Evolutionary conservation across 1,140 invertebrate species (phyloP).

Genomic region (Temnothorax curvispinosus): DNA sequence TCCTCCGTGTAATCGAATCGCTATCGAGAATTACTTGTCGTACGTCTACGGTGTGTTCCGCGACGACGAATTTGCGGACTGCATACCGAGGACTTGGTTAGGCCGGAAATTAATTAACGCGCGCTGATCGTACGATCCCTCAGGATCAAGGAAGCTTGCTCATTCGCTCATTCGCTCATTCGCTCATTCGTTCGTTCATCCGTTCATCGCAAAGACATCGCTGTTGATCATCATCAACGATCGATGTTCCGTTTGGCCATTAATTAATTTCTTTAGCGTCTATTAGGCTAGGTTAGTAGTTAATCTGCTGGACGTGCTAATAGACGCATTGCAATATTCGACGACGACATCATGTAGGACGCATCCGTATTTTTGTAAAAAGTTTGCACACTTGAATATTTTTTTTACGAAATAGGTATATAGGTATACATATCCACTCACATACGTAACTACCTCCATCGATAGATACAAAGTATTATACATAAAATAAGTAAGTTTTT

Average conservation of each 20-base stretch:
- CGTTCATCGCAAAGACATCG: not conserved
- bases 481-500: no score
- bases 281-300: constrained; percentile 5
- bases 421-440: no score
- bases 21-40: constrained; percentile 34
- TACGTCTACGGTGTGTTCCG: not conserved
- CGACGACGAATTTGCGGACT: constrained; percentile 34
- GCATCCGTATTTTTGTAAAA: not conserved
- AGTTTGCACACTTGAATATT: no score
- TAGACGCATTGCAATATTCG: not conserved
- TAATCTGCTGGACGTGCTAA: constrained; percentile 11
- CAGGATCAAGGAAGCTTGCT: constrained; percentile 10
- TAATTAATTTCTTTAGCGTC: constrained; percentile 51
- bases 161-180: not conserved
- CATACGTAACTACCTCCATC: no score
- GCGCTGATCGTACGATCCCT: constrained; percentile 22
- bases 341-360: not conserved
- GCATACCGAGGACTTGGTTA: constrained; percentile 21
- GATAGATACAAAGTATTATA: no score
- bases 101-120: constrained; percentile 61
- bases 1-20: constrained; percentile 35
- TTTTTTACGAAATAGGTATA: not conserved
- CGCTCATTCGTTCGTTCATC: not conserved
- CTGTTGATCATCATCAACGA: constrained; percentile 17
- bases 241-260: constrained; percentile 9